phyloP scores from a whole-genome alignment of 2,888 invertebrate genomes.

The Cosmia pyralina region DNA sequence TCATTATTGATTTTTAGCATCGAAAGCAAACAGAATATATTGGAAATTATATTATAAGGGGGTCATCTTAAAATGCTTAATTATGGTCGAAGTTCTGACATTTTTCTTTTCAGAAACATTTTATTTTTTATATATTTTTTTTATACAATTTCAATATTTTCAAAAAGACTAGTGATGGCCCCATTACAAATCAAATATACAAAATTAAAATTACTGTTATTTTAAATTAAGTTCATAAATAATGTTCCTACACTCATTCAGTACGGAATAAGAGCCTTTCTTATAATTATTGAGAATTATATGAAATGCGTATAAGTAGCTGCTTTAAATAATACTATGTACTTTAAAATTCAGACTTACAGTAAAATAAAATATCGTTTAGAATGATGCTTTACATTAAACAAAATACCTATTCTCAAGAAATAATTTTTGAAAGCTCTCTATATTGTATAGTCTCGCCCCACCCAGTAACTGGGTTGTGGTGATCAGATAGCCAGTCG shows the following conservation, averaged over 20 bases:
- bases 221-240: slow-evolving; percentile 13
- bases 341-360: neutral
- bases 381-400: no score
- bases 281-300: slow-evolving; percentile 7
- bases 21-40: slow-evolving; percentile 50
- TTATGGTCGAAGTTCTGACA: neutral
- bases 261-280: slow-evolving; percentile 48
- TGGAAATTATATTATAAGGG: slow-evolving; percentile 27
- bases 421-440: no score
- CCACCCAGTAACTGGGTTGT: neutral
- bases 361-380: neutral
- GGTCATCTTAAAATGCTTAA: slow-evolving; percentile 15
- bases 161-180: slow-evolving; percentile 18
- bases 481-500: neutral
- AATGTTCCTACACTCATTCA: slow-evolving; percentile 2
- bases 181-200: slow-evolving; percentile 13
- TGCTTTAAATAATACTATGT: slow-evolving; percentile 37
- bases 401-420: no score
- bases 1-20: slow-evolving; percentile 76
- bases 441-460: no score
- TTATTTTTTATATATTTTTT: neutral
- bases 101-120: neutral
- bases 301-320: slow-evolving; percentile 32
- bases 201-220: slow-evolving; percentile 16
- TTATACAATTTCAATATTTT: neutral